phyloP scores from a whole-genome alignment of 2,888 invertebrate genomes.

The Drosophila leonis region DNA sequence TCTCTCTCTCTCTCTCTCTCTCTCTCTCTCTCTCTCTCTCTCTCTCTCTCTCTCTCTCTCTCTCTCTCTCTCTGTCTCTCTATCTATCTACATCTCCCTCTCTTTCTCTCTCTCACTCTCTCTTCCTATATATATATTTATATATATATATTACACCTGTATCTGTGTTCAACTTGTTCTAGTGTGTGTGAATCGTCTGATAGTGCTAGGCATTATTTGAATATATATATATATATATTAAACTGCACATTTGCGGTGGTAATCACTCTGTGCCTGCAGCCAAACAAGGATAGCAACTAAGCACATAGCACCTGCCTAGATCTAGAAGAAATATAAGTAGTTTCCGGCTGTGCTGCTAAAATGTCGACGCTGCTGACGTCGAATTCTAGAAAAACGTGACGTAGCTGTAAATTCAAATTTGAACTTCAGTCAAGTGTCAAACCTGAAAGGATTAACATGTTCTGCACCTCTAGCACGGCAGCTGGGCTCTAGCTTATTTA shows the following conservation, averaged over 20 bases:
- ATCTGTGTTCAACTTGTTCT: neutral
- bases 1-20: neutral
- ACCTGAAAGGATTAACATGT: conserved; percentile 85
- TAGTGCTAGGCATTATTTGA: conserved; percentile 41
- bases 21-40: neutral
- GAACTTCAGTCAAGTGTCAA: conserved; percentile 83
- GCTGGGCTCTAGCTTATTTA: conserved; percentile 13
- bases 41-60: neutral
- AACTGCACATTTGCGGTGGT: conserved; percentile 22
- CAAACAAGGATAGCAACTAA: conserved; percentile 71
- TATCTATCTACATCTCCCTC: neutral
- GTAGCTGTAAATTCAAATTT: conserved; percentile 78
- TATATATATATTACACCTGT: conserved; percentile 3
- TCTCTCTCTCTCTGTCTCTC: conserved; percentile 16
- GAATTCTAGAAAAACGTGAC: conserved; percentile 64
- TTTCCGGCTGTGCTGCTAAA: conserved; percentile 61
- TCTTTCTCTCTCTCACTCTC: conserved; percentile 9
- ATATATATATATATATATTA: conserved; percentile 32
- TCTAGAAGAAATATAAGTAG: conserved; percentile 70
- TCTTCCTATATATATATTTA: neutral
- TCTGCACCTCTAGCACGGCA: conserved; percentile 68
- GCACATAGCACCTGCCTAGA: conserved; percentile 69
- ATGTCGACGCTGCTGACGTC: conserved; percentile 22
- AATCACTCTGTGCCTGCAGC: conserved; percentile 28
- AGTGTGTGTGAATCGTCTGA: conserved; percentile 10